Conservation (phyloP, 1,140 invertebrate species). For the Monomorium pharaonis region DNA sequence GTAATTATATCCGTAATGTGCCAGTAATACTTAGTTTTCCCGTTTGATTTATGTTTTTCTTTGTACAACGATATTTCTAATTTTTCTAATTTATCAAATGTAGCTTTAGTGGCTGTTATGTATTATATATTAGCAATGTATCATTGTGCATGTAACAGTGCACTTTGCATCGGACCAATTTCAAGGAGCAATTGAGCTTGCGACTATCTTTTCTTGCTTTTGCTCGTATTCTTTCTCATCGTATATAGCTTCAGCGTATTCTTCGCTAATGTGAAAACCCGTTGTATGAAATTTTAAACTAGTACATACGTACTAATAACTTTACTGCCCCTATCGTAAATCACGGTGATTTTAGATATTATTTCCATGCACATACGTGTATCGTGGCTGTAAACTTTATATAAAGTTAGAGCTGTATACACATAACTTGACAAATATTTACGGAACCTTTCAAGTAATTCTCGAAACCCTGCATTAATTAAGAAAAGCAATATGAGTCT, state of each 20-base stretch:
- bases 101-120: constrained; percentile 2
- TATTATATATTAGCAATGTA: constrained; percentile 11
- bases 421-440: background rate
- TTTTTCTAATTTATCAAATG: constrained; percentile 23
- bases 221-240: background rate
- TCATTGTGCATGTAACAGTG: constrained; percentile 52
- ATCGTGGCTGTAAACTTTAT: background rate
- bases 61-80: constrained; percentile 11
- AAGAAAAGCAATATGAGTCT: constrained; percentile 58
- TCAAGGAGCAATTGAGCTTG: constrained; percentile 38
- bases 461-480: constrained; percentile 20
- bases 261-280: background rate
- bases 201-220: constrained; percentile 46
- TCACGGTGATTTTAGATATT: constrained; percentile 21
- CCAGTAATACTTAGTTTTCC: constrained; percentile 34
- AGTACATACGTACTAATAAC: constrained; percentile 17
- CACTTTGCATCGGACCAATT: constrained; percentile 64
- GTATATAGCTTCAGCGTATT: background rate
- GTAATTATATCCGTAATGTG: constrained; percentile 1
- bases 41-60: constrained; percentile 8
- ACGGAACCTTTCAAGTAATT: constrained; percentile 10
- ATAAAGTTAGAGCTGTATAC: background rate
- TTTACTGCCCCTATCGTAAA: background rate
- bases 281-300: background rate
- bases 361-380: background rate